These are phyloP conservation scores for Noctua janthe DNA, from an alignment of 2,888 invertebrate genomes.

Conservation along the genomic window DNA sequence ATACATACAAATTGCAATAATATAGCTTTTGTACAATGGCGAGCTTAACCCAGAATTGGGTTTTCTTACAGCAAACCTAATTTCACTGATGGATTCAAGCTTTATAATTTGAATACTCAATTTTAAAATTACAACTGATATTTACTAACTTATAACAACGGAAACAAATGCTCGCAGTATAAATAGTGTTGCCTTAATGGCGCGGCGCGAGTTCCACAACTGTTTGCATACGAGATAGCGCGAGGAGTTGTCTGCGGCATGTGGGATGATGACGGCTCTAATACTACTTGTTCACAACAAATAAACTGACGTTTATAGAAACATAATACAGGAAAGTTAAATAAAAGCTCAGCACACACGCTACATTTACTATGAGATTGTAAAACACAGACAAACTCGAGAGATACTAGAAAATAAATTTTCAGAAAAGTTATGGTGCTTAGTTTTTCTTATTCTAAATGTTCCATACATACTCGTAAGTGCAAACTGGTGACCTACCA, in stretches of 20 bases:
- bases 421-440: background rate
- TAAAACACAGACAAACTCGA: background rate
- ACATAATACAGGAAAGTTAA: background rate
- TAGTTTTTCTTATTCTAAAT: background rate
- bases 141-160: conserved; percentile 65
- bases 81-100: too few species aligned
- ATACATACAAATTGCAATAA: too few species aligned
- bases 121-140: background rate
- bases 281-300: conserved; percentile 42
- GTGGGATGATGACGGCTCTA: conserved; percentile 51
- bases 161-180: conserved; percentile 67
- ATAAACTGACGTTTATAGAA: conserved; percentile 30
- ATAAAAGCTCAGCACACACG: conserved; percentile 4
- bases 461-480: background rate
- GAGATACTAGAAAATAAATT: background rate
- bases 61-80: too few species aligned
- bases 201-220: conserved; percentile 78
- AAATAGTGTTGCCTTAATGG: conserved; percentile 80
- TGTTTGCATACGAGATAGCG: conserved; percentile 83
- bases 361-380: background rate
- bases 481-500: too few species aligned
- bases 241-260: conserved; percentile 75
- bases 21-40: too few species aligned
- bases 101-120: too few species aligned
- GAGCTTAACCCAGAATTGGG: too few species aligned